These are phyloP conservation scores for Orchesellides sinensis DNA, from an alignment of 2,888 invertebrate genomes.

Conservation along the genomic window DNA sequence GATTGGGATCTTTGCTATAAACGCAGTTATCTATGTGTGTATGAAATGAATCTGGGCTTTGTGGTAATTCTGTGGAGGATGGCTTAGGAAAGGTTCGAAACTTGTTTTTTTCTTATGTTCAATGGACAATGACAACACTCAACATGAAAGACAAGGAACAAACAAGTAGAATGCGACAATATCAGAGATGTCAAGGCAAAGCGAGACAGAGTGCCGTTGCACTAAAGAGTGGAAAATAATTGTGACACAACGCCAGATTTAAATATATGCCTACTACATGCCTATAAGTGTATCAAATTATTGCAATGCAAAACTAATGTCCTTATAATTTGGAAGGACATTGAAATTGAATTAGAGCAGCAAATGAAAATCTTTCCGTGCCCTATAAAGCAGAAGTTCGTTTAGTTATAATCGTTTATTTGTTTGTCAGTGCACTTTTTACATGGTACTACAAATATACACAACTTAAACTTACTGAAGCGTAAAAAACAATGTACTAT, in stretches of 20 bases:
- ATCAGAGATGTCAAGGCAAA: constrained; percentile 58
- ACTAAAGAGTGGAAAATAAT: background rate
- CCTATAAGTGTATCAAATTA: constrained; percentile 1
- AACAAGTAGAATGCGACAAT: constrained; percentile 47
- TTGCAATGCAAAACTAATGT: background rate
- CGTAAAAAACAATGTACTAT: background rate
- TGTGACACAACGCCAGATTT: background rate
- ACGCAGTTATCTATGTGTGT: background rate
- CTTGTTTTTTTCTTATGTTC: background rate
- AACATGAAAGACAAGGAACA: constrained; percentile 41
- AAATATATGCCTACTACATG: background rate
- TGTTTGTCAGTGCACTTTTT: no score
- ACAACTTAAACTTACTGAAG: no score
- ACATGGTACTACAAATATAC: no score
- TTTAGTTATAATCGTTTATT: no score
- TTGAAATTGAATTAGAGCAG: background rate
- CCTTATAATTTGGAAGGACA: background rate
- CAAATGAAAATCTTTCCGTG: background rate
- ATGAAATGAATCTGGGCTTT: background rate
- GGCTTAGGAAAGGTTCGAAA: constrained; percentile 2
- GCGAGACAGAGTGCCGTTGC: constrained; percentile 33
- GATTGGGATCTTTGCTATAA: constrained; percentile 53
- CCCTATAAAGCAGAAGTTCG: no score
- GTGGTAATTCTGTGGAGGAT: constrained; percentile 1
- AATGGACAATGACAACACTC: constrained; percentile 52